Base-by-base conservation (phyloP, 2,888 invertebrate species). In the Rhingia rostrata region DNA sequence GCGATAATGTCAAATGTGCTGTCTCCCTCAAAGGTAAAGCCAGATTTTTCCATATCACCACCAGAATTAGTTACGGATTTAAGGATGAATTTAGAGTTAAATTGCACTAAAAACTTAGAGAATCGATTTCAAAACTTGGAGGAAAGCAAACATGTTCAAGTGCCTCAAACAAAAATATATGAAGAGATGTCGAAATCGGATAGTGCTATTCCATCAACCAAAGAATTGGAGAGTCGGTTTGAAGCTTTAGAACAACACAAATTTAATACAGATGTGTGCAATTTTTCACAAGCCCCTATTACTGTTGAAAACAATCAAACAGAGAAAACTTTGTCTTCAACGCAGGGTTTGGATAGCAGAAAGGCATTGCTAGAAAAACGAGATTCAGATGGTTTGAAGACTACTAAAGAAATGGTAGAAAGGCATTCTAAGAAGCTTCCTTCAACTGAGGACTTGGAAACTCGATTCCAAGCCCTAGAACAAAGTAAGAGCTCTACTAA, bases 51-150 rank as follows among this genome's bases (percentile, higher is more conserved):
- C 6, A 30, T 6, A 0, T 41, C 9, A 14, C 4, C 45, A 7
- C 47, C 33, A n/a, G 75, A 69, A 12, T 0, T 41, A 6, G 43
- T 51, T 3, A n/a, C 14, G 1, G n/a, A 2, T 0, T 33, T 39
- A 3, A 61, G 51, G 7, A 53, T 53, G 73, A 82, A 61, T 64
- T 37, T 66, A 1, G 87, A 87, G 9, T 89, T 90, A 81, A 91
- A 91, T 6, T 89, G 89, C 9, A 90, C 89, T 0, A 89, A 90
- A 2, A 90, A 91, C 43, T 75, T 90, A 2, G 90, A 90, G 58
- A 90, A 90, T 77, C 87, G 90, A 53, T 91, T 90, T 37, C 87
- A 89, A 0, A 85, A 90, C 0, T 84, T 90, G n/a, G 90, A 90
- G n/a, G 39, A 63, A 30, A 56, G 37, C 3, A 74, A 67, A 10